Percentiles rank a stretch among this genome's conserved stretches.
phyloP scores from a whole-genome alignment of 2,113 vertebrate genomes.

The Junco hyemalis region DNA sequence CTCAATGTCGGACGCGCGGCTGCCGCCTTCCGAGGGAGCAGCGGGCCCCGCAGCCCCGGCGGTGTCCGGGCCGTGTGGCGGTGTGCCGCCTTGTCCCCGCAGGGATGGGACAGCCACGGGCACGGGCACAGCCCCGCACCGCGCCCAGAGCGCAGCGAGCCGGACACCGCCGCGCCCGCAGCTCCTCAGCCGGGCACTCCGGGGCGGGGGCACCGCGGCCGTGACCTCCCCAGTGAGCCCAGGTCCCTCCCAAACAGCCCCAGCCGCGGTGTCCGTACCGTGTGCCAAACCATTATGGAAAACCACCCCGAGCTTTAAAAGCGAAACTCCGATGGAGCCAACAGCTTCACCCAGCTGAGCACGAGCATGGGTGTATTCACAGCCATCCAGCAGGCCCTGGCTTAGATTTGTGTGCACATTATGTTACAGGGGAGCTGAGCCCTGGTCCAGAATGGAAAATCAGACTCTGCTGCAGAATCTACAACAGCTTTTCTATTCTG shows the following conservation, averaged over 20 bases:
- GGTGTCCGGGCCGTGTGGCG: background rate
- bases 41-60: background rate
- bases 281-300: fast-evolving
- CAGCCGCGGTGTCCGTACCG: fast-evolving
- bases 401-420: background rate
- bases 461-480: background rate
- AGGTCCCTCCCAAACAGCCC: fast-evolving
- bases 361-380: background rate
- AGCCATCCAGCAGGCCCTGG: background rate
- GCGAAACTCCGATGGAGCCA: background rate
- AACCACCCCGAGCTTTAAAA: background rate
- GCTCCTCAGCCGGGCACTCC: fast-evolving
- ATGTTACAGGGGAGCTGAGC: background rate
- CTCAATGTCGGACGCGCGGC: fast-evolving
- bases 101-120: background rate
- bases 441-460: background rate
- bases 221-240: fast-evolving
- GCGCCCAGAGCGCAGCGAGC: background rate
- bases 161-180: background rate
- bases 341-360: background rate
- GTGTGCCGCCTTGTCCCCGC: too few relatives aligned
- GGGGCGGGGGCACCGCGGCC: fast-evolving
- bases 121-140: background rate
- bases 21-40: background rate
- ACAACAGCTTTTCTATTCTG: background rate